Percentiles rank a stretch among this genome's conserved stretches.
phyloP scores from a whole-genome alignment of 30 jellyfish, hydroid and myxozoan species.

The Cassiopea xamachana region DNA sequence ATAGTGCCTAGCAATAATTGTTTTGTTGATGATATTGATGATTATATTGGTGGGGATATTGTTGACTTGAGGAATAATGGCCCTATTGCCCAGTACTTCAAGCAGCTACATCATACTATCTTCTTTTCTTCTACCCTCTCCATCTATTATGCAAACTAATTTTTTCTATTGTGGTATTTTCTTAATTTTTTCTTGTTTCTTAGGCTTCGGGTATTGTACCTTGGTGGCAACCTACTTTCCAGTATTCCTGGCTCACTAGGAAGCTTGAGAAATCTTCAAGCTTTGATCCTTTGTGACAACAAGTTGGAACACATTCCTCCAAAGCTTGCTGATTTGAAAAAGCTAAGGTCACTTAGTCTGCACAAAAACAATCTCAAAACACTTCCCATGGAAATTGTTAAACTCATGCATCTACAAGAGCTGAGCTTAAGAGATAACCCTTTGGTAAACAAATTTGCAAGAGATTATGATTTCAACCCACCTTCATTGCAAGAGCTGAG shows the following conservation, averaged over 20 bases:
- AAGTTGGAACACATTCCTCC: constrained; percentile 82
- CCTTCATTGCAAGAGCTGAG: constrained; percentile 95
- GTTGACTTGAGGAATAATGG: no score
- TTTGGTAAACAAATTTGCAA: constrained; percentile 88
- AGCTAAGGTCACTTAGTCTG: constrained; percentile 88
- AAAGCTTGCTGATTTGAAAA: constrained; percentile 88
- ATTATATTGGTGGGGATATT: no score
- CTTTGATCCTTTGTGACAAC: constrained; percentile 92
- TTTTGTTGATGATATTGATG: no score
- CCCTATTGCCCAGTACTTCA: no score
- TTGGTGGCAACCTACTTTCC: constrained; percentile 88
- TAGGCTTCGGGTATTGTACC: constrained; percentile 92
- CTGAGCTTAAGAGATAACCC: constrained; percentile 98
- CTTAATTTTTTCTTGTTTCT: neutral
- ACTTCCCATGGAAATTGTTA: constrained; percentile 93
- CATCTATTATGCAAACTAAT: neutral
- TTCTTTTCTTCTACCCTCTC: neutral
- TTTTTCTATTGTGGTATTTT: neutral
- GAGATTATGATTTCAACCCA: constrained; percentile 91
- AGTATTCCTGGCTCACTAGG: constrained; percentile 78
- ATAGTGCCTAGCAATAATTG: no score
- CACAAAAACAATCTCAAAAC: constrained; percentile 89
- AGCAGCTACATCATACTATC: no score
- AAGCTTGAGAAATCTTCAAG: constrained; percentile 72
- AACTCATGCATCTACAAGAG: constrained; percentile 87